Percentiles rank a stretch among this genome's conserved stretches.
phyloP scores from a whole-genome alignment of 1,140 invertebrate species.

The Prorops nasuta region DNA sequence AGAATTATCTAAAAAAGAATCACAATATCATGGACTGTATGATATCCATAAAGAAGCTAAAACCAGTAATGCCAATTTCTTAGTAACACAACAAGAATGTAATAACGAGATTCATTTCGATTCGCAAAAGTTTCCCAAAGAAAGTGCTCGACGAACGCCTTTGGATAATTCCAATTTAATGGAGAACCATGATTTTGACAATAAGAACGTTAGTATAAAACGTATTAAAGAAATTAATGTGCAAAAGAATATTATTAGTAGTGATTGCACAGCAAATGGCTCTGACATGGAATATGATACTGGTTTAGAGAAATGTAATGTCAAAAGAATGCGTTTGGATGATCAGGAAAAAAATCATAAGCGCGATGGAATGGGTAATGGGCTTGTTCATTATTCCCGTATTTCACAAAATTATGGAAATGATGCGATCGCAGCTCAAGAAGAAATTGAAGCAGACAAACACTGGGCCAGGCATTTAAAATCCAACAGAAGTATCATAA shows the following conservation, averaged over 20 bases:
- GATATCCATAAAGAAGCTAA: slow-evolving; percentile 67
- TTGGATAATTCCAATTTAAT: slow-evolving; percentile 52
- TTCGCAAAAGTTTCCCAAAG: slow-evolving; percentile 65
- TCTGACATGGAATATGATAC: slow-evolving; percentile 46
- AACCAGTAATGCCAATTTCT: slow-evolving; percentile 66
- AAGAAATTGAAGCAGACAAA: slow-evolving; percentile 59
- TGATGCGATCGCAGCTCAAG: slow-evolving; percentile 40
- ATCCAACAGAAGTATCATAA: slow-evolving; percentile 65
- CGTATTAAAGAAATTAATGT: slow-evolving; percentile 56
- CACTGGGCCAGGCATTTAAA: slow-evolving; percentile 65
- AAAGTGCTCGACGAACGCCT: slow-evolving; percentile 42
- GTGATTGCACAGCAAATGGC: slow-evolving; percentile 37
- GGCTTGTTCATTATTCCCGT: slow-evolving; percentile 32
- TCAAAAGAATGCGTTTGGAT: slow-evolving; percentile 55
- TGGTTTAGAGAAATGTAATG: slow-evolving; percentile 49
- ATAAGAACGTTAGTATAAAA: slow-evolving; percentile 51
- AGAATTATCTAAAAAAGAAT: slow-evolving; percentile 31
- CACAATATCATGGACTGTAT: slow-evolving; percentile 47
- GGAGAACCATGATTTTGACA: slow-evolving; percentile 54
- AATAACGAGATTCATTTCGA: slow-evolving; percentile 63
- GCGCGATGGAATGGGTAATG: slow-evolving; percentile 29
- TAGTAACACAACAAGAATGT: slow-evolving; percentile 56
- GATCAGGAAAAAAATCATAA: slow-evolving; percentile 54
- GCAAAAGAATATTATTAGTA: slow-evolving; percentile 40
- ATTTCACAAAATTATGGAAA: slow-evolving; percentile 37